Base-by-base conservation (phyloP, 2,797 vertebrate species). In the Pipistrellus pipistrellus region DNA sequence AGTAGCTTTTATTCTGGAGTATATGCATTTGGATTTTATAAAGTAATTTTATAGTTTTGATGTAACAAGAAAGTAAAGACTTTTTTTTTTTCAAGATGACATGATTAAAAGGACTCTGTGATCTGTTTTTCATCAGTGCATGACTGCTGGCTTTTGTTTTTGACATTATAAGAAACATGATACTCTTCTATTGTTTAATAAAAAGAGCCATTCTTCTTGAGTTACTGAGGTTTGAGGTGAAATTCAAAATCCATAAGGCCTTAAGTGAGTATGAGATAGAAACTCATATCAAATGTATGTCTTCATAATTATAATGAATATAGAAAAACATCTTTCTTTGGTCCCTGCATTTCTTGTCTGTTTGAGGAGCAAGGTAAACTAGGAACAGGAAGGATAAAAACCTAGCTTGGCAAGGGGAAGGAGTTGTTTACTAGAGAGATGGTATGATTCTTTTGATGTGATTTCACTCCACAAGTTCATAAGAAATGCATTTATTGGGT, bases 41-140 rank as follows among this genome's bases (percentile, higher is more conserved):
- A 96, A 92, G 86, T 90, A 94, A 90, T 95, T 90, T 94, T 92
- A 95, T 88, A 90, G 85, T 93, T 96, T 93, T 97, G 77, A 93
- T 96, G 72, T 93, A 87, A 93, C 55, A 71, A 77, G 48, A 85
- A 96, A 95, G 80, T 44, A 88, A 87, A 94, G 30, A 88, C 35
- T 90, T 91, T 69, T 55, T 83, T 82, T 41, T 41, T 41, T 41
- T 41, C 38, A 6, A 93, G 73, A 84, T 78, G 59, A 88, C 77
- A 88, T 88, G 94, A 94, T 96, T 93, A 94, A 95, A 96, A 95
- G 88, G 23, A 68, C 53, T 69, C 30, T 76, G 71, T 83, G 85
- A 93, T 96, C 82, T 96, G 77, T 35, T 96, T 30, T 78, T 82
- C 88, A 80, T 96, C 84, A 95, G 66, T 51, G n/a, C 41, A 62